Percentiles rank a stretch among this genome's conserved stretches.
Evolutionary conservation across 2,113 vertebrate species (phyloP).

Genomic region (Scomber japonicus): DNA sequence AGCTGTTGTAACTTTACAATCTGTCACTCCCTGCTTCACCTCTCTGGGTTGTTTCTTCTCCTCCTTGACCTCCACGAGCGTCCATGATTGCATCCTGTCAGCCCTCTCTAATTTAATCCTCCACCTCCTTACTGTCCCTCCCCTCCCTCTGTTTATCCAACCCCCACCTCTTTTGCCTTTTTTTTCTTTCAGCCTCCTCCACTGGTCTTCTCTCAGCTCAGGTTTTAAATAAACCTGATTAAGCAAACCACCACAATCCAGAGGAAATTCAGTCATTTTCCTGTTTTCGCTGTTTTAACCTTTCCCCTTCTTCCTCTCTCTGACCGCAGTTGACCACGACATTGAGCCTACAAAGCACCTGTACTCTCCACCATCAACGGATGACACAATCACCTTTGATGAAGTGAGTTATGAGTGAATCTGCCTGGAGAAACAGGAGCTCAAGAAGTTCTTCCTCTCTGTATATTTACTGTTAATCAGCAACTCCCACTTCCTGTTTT

Average conservation of each 20-base stretch:
- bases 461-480: constrained; percentile 24
- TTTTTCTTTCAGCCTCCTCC: constrained; percentile 58
- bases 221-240: constrained; percentile 26
- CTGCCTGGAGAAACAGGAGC: constrained; percentile 25
- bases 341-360: constrained; percentile 90
- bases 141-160: constrained; percentile 9
- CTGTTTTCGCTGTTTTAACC: constrained; percentile 35
- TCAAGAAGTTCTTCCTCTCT: background rate
- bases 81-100: constrained; percentile 31
- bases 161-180: background rate
- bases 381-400: constrained; percentile 93
- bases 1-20: constrained; percentile 33
- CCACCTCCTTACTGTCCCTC: background rate
- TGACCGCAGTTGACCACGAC: constrained; percentile 90
- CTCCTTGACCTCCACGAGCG: constrained; percentile 33
- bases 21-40: constrained; percentile 24
- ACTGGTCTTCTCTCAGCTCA: background rate
- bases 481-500: constrained; percentile 27
- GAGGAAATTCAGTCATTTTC: constrained; percentile 19
- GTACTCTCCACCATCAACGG: constrained; percentile 79
- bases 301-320: background rate
- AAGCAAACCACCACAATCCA: constrained; percentile 41
- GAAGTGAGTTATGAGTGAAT: constrained; percentile 84
- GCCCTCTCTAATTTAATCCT: background rate
- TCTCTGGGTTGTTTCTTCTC: constrained; percentile 42